phyloP scores from a whole-genome alignment of 2,797 vertebrate genomes.

The Oophaga sylvatica region DNA sequence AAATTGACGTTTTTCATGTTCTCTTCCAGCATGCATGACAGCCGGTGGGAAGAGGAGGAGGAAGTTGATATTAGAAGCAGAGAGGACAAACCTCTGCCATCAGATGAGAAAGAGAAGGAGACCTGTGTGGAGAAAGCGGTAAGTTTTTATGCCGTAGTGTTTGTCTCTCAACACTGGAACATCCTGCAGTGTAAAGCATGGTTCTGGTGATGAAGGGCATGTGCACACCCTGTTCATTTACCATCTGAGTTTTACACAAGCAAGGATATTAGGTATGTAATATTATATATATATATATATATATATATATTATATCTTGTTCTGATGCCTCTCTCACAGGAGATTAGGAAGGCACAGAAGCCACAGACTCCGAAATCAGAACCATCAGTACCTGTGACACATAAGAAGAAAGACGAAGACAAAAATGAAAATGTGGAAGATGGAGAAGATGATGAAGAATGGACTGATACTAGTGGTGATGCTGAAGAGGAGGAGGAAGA shows the following conservation, averaged over 20 bases:
- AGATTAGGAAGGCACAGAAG: slow-evolving; percentile 11
- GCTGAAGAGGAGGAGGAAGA: slow-evolving; percentile 59
- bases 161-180: too few species aligned
- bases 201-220: too few species aligned
- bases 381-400: neutral
- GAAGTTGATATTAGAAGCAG: neutral
- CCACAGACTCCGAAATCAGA: neutral
- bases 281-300: too few species aligned
- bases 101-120: slow-evolving; percentile 2
- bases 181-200: too few species aligned
- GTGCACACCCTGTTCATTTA: too few species aligned
- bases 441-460: slow-evolving; percentile 69
- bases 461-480: slow-evolving; percentile 64
- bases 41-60: slow-evolving; percentile 83
- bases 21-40: slow-evolving; percentile 84
- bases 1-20: neutral
- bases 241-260: too few species aligned
- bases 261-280: too few species aligned
- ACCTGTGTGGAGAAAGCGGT: slow-evolving; percentile 5
- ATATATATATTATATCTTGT: neutral
- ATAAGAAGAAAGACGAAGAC: neutral
- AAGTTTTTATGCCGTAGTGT: neutral
- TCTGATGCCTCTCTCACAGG: neutral
- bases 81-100: too few species aligned
- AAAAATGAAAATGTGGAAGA: slow-evolving; percentile 67